A percentile compares a stretch with the other conserved stretches of the same genome.
phyloP scores from a whole-genome alignment of 2,888 invertebrate genomes.

The Meiosimyza platycephala region DNA sequence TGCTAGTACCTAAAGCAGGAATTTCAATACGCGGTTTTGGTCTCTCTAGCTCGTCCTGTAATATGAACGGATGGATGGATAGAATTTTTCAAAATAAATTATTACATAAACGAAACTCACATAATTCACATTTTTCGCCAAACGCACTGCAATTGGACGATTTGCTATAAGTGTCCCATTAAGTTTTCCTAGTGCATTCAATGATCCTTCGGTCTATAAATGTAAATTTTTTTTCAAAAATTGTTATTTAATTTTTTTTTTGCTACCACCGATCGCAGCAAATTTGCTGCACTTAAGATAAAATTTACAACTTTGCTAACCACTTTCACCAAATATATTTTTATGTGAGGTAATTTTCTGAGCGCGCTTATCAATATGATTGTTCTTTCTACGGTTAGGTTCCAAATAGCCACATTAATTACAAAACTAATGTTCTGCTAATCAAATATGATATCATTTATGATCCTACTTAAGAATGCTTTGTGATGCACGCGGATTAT shows the following conservation, averaged over 20 bases:
- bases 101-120: constrained; percentile 65
- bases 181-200: constrained; percentile 77
- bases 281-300: too few relatives aligned
- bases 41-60: constrained; percentile 80
- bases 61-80: too few relatives aligned
- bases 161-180: constrained; percentile 81
- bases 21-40: constrained; percentile 82
- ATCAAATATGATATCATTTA: too few relatives aligned
- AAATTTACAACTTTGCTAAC: too few relatives aligned
- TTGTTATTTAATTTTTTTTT: constrained; percentile 13
- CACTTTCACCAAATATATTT: too few relatives aligned
- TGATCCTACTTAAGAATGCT: too few relatives aligned
- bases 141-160: constrained; percentile 82
- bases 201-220: constrained; percentile 71
- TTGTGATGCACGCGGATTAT: too few relatives aligned
- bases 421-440: too few relatives aligned
- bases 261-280: background rate
- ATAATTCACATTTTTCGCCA: constrained; percentile 80
- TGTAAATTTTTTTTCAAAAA: background rate
- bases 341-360: too few relatives aligned
- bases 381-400: too few relatives aligned
- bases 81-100: background rate
- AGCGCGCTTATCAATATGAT: too few relatives aligned
- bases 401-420: too few relatives aligned
- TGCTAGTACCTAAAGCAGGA: constrained; percentile 78